Conservation (phyloP, 2,113 vertebrate genomes). For the Puffinus mauretanicus region DNA sequence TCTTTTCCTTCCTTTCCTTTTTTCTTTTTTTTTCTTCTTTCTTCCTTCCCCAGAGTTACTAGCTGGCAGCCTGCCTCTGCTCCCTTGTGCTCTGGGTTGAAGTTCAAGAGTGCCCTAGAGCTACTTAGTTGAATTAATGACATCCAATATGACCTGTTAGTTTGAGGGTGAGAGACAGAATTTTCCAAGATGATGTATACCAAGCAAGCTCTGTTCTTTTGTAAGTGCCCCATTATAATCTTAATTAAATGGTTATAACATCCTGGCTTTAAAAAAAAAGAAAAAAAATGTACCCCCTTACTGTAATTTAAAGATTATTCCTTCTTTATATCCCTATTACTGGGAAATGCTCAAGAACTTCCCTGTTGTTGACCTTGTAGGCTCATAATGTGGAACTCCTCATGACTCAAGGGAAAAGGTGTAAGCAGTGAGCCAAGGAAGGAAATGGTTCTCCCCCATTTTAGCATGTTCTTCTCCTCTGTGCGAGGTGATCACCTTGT, state of each 20-base stretch:
- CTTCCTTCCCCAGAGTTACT: background rate
- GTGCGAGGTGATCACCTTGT: background rate
- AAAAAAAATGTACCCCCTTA: background rate
- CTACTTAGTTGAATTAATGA: conserved; percentile 13
- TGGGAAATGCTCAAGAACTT: conserved; percentile 14
- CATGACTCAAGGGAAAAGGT: background rate
- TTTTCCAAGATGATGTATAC: conserved; percentile 5
- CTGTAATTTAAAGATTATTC: conserved; percentile 35
- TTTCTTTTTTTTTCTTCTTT: background rate
- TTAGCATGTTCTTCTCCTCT: background rate
- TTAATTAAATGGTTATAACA: conserved; percentile 31
- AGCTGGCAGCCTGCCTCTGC: background rate
- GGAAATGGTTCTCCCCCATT: background rate
- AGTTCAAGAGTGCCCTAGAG: conserved; percentile 30
- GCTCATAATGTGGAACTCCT: background rate
- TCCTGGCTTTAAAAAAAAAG: background rate
- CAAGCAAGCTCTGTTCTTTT: background rate
- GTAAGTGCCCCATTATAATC: conserved; percentile 8
- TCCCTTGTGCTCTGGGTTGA: conserved; percentile 14
- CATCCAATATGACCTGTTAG: background rate
- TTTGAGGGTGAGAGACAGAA: background rate
- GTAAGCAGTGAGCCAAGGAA: background rate
- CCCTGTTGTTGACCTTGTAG: background rate
- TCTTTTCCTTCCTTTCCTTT: background rate
- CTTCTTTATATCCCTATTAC: conserved; percentile 5